Base-by-base conservation (phyloP, 2,888 invertebrate genomes). In the Craniophora ligustri region DNA sequence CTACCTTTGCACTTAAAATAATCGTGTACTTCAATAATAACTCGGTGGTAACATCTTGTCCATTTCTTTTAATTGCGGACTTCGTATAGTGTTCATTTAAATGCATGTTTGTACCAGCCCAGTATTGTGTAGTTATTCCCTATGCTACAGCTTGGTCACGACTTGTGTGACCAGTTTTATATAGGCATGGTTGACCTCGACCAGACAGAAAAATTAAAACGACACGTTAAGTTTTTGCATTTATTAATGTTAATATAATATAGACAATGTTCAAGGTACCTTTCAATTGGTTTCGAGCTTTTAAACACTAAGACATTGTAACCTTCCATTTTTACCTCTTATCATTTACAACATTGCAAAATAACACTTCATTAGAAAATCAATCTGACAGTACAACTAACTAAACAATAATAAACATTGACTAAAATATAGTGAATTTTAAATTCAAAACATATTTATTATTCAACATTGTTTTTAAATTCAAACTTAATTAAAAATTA, bases 231-330 rank as follows among this genome's bases (percentile, higher is more conserved):
- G 68, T 81, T 89, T 91, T 92, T 86, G 87, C 87, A 89, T 93
- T 94, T 93, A 94, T 93, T 91, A 93, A 92, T 93, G 92, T 93
- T 93, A 93, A 93, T 91, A 89, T 93, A 93, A 91, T 92, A 92
- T 91, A 94, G 92, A 93, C 92, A 93, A 92, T 92, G 91, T 92
- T 91, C 89, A 93, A 92, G 92, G 92, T 93, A 92, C 92, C 91
- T 90, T 92, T 91, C 83, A 89, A 93, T 93, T 91, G 92, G 92
- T 91, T 92, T 89, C 90, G 90, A 92, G 91, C 86, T 88, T 91
- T 86, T 84, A 81, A 88, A 91, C 91, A 89, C 91, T 92, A 92
- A 91, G 87, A 91, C 89, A 91, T 88, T 86, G 85, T 88, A 87
- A 88, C 88, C 88, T 87, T 81, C 86, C 86, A 85, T 85, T 83